Evolutionary conservation across 2,888 invertebrate genomes (phyloP).

Genomic region (Parthenolecanium corni): DNA sequence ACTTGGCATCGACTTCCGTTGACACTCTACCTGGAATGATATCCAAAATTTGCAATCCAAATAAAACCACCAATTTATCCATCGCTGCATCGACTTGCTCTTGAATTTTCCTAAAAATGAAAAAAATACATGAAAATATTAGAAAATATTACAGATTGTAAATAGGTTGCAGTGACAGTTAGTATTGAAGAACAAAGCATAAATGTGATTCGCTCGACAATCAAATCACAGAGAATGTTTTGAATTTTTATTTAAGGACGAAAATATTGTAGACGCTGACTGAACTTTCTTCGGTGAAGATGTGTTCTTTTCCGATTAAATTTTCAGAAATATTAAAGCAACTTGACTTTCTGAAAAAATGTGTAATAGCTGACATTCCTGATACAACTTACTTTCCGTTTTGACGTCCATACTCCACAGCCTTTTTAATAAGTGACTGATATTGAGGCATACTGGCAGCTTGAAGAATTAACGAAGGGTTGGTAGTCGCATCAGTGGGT

Average conservation of each 20-base stretch:
- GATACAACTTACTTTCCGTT: constrained; percentile 50
- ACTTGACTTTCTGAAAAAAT: too few relatives aligned
- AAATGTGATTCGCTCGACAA: too few relatives aligned
- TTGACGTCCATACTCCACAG: constrained; percentile 71
- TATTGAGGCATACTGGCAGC: constrained; percentile 94
- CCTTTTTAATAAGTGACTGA: constrained; percentile 74
- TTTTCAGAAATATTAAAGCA: too few relatives aligned
- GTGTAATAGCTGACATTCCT: too few relatives aligned
- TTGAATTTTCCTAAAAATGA: constrained; percentile 45
- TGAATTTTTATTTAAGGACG: neutral
- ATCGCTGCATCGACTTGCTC: constrained; percentile 73
- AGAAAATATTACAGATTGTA: neutral
- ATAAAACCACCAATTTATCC: constrained; percentile 88
- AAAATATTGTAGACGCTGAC: neutral
- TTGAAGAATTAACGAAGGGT: constrained; percentile 90
- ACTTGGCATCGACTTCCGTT: constrained; percentile 92
- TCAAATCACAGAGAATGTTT: too few relatives aligned
- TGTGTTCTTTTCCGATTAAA: too few relatives aligned
- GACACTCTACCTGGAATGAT: constrained; percentile 95
- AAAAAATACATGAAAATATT: neutral
- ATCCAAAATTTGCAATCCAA: constrained; percentile 93
- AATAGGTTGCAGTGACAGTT: too few relatives aligned
- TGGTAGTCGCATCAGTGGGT: constrained; percentile 98
- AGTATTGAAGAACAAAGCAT: too few relatives aligned
- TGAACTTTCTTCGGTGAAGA: too few relatives aligned